Conservation (phyloP, 2,888 invertebrate genomes). For the Tyria jacobaeae region DNA sequence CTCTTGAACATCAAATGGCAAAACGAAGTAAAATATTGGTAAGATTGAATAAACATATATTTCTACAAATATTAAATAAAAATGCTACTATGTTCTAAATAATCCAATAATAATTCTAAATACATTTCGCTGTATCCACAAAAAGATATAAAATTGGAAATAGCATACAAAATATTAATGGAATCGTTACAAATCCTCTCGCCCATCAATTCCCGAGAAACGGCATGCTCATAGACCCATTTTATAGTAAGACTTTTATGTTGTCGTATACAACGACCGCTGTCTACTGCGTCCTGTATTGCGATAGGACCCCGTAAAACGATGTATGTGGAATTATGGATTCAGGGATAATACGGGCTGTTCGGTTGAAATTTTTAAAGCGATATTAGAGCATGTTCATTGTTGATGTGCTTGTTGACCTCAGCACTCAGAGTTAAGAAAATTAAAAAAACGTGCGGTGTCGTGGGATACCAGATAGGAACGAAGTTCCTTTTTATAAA, state of each 20-base stretch:
- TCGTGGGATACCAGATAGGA: too few species aligned
- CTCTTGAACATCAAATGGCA: too few species aligned
- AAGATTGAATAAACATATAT: too few species aligned
- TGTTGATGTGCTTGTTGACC: too few species aligned
- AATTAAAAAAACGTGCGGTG: too few species aligned
- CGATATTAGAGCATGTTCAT: background rate
- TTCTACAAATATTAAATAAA: too few species aligned
- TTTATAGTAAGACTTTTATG: constrained; percentile 21
- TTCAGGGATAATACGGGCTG: constrained; percentile 6
- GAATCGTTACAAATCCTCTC: constrained; percentile 22
- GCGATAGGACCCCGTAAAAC: constrained; percentile 4
- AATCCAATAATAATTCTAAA: background rate
- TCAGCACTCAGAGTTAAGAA: too few species aligned
- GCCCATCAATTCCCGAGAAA: constrained; percentile 21
- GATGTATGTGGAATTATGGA: constrained; percentile 11
- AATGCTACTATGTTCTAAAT: too few species aligned
- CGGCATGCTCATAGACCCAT: constrained; percentile 14
- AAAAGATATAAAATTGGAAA: background rate
- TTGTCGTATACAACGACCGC: constrained; percentile 22
- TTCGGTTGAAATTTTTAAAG: background rate
- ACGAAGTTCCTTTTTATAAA: too few species aligned
- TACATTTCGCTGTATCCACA: background rate
- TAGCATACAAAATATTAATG: constrained; percentile 4
- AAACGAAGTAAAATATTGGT: too few species aligned
- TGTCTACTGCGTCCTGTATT: constrained; percentile 16